Conservation (phyloP, 1,140 invertebrate genomes). For the Zaprionus lachaisei region DNA sequence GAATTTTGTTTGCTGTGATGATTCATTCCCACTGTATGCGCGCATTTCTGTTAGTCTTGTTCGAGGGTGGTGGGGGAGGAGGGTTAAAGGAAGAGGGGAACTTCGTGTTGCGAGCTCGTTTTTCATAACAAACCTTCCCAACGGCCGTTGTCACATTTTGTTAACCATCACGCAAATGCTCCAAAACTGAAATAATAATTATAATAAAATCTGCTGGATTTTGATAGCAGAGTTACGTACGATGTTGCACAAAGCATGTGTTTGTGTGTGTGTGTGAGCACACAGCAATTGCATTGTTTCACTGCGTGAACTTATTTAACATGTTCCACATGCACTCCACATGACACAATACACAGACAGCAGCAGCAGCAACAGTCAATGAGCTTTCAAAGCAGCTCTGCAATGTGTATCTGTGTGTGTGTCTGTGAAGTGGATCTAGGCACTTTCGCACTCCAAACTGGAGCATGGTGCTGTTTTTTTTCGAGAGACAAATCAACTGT, state of each 20-base stretch:
- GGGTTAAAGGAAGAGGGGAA: constrained; percentile 13
- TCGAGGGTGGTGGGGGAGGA: background rate
- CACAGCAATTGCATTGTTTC: constrained; percentile 37
- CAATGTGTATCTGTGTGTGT: constrained; percentile 14
- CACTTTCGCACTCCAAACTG: constrained; percentile 45
- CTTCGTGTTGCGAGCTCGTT: constrained; percentile 60
- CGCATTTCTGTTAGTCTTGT: constrained; percentile 11
- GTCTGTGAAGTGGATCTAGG: constrained; percentile 24
- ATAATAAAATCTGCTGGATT: constrained; percentile 44
- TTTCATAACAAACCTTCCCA: constrained; percentile 46
- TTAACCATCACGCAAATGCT: constrained; percentile 42
- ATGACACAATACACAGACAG: constrained; percentile 44
- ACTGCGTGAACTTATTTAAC: constrained; percentile 38
- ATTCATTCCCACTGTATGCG: constrained; percentile 49
- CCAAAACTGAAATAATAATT: constrained; percentile 51
- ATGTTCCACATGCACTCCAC: constrained; percentile 56
- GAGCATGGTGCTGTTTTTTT: constrained; percentile 40
- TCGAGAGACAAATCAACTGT: constrained; percentile 30
- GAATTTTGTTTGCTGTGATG: constrained; percentile 53
- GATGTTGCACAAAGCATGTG: constrained; percentile 25
- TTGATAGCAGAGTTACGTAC: constrained; percentile 47
- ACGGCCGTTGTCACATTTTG: constrained; percentile 42
- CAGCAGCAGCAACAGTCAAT: constrained; percentile 11
- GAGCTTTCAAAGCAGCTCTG: constrained; percentile 32
- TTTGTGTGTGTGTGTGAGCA: background rate